These are phyloP conservation scores for Turdus rufiventris DNA, from an alignment of 2,113 vertebrate genomes.

Conservation along the genomic window DNA sequence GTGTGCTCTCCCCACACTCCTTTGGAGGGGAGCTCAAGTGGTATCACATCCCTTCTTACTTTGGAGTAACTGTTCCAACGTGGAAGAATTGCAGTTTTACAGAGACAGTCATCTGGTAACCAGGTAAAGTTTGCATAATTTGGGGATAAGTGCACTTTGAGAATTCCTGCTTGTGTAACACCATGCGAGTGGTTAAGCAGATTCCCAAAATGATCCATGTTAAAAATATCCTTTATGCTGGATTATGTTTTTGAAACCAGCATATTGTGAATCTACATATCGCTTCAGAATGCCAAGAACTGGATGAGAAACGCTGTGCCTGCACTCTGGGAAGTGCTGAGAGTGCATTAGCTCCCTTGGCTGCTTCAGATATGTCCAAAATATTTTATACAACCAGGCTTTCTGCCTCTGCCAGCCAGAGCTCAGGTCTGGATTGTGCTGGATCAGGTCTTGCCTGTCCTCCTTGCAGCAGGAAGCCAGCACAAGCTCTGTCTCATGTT, in stretches of 20 bases:
- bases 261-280: not conserved
- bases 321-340: conserved; percentile 26
- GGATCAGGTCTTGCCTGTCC: not conserved
- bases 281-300: not conserved
- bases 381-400: not conserved
- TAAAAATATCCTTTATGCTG: conserved; percentile 18
- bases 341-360: conserved; percentile 2
- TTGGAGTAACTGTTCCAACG: not conserved
- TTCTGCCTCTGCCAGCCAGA: not conserved
- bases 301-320: not conserved
- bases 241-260: conserved; percentile 8
- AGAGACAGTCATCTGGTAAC: too few relatives aligned
- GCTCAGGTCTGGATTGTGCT: not conserved
- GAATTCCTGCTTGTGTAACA: not conserved
- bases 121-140: not conserved
- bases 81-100: not conserved
- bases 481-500: accelerated
- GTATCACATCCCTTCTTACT: not conserved
- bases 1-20: not conserved
- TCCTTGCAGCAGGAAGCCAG: not conserved
- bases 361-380: not conserved
- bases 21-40: not conserved
- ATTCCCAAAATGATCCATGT: not conserved
- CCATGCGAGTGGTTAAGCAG: not conserved
- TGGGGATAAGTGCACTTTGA: not conserved